phyloP scores from a whole-genome alignment of 2,113 vertebrate genomes.

The Upupa epops region DNA sequence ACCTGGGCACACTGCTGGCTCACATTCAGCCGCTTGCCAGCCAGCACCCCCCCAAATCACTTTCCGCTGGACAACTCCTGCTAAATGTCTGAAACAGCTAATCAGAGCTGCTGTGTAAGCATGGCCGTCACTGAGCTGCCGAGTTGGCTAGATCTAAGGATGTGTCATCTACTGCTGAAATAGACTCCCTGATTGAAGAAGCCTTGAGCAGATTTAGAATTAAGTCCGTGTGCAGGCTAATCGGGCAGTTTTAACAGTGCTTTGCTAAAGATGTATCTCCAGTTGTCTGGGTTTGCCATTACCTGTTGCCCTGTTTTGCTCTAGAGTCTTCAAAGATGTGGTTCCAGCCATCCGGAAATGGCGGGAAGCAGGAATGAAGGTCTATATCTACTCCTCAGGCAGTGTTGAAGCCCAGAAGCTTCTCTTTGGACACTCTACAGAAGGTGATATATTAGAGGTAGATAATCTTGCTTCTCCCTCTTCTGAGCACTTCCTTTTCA shows the following conservation, averaged over 20 bases:
- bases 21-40: too few relatives aligned
- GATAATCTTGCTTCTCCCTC: constrained; percentile 36
- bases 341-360: constrained; percentile 88
- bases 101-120: background rate
- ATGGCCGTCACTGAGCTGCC: background rate
- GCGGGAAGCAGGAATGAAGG: constrained; percentile 85
- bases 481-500: background rate
- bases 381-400: constrained; percentile 95
- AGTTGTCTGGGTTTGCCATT: background rate
- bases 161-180: background rate
- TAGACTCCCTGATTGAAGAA: background rate
- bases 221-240: background rate
- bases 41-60: too few relatives aligned
- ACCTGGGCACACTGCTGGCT: too few relatives aligned
- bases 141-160: background rate
- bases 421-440: constrained; percentile 89
- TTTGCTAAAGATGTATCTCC: background rate
- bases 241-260: background rate
- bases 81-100: background rate
- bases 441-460: constrained; percentile 92
- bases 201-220: background rate
- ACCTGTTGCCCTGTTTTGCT: background rate
- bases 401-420: constrained; percentile 97
- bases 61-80: too few relatives aligned
- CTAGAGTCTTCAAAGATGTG: constrained; percentile 91